These are phyloP conservation scores for Myotis pilosus DNA, from an alignment of 2,797 vertebrate species.

Conservation along the genomic window DNA sequence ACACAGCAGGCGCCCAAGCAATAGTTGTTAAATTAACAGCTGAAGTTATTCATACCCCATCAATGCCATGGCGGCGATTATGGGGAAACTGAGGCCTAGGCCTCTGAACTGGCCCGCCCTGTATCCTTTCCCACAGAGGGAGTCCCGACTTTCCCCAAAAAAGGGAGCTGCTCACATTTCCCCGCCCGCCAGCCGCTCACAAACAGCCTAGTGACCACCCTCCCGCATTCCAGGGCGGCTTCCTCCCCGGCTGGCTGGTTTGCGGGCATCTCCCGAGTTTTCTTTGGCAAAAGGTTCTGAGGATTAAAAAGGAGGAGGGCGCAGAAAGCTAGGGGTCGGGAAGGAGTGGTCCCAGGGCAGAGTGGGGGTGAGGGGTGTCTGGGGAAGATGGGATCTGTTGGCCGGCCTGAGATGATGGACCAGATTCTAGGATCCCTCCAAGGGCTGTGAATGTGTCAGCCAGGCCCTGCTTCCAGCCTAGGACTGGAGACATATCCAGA, in stretches of 20 bases:
- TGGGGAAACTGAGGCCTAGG: conserved; percentile 52
- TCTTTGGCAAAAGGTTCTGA: conserved; percentile 68
- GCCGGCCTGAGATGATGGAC: background rate
- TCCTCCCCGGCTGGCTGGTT: conserved; percentile 57
- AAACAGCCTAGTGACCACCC: conserved; percentile 56
- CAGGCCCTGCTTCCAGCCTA: background rate
- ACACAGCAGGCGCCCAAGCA: background rate
- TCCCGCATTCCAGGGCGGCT: conserved; percentile 64
- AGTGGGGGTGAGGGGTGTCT: background rate
- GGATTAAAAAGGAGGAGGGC: background rate
- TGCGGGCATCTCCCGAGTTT: conserved; percentile 63
- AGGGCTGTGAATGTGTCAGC: background rate
- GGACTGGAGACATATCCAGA: background rate
- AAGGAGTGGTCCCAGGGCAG: background rate
- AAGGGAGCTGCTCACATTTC: conserved; percentile 68
- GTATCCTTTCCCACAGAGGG: conserved; percentile 40
- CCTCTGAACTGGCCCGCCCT: background rate
- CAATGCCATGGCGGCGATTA: background rate
- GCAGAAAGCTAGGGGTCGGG: background rate
- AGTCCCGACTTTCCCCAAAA: conserved; percentile 70
- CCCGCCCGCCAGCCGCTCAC: background rate
- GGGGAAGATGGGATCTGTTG: background rate
- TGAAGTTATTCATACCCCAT: background rate
- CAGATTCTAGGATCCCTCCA: background rate
- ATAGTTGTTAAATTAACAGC: background rate